phyloP scores from a whole-genome alignment of 2,888 invertebrate species.

The Eupithecia dodoneata region DNA sequence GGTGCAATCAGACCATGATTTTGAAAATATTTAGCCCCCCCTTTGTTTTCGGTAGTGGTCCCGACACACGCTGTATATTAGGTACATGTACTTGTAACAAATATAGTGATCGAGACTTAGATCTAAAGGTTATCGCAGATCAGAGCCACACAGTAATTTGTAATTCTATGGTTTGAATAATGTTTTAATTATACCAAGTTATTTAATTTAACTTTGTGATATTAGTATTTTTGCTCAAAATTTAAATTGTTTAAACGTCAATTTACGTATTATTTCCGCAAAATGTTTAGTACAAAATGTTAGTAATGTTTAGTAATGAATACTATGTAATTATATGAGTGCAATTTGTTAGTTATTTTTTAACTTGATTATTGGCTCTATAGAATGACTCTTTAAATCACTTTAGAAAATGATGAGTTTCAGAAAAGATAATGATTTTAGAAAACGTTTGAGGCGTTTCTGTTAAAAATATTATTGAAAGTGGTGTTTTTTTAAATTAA shows the following conservation, averaged over 20 bases:
- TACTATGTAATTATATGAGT: slow-evolving; percentile 3
- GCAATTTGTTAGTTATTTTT: neutral
- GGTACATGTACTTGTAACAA: neutral
- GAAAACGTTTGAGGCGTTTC: neutral
- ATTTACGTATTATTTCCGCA: neutral
- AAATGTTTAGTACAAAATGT: slow-evolving; percentile 4
- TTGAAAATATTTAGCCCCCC: too few species aligned
- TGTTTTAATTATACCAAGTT: neutral
- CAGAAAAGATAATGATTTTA: neutral
- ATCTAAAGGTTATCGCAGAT: too few species aligned
- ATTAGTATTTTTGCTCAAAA: slow-evolving; percentile 3
- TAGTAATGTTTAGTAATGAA: slow-evolving; percentile 6
- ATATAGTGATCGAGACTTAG: neutral
- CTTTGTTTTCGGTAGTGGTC: too few species aligned
- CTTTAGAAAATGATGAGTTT: too few species aligned
- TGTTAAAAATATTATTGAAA: neutral
- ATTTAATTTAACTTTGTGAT: slow-evolving; percentile 2
- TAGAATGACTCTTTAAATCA: neutral
- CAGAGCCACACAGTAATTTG: neutral
- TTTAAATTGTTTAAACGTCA: neutral
- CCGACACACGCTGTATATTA: too few species aligned
- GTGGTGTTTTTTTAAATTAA: neutral
- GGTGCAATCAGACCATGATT: too few species aligned
- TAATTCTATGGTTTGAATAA: neutral
- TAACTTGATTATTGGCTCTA: neutral